These are phyloP conservation scores for Papilio machaon DNA, from an alignment of 1,140 invertebrate species.

Conservation along the genomic window DNA sequence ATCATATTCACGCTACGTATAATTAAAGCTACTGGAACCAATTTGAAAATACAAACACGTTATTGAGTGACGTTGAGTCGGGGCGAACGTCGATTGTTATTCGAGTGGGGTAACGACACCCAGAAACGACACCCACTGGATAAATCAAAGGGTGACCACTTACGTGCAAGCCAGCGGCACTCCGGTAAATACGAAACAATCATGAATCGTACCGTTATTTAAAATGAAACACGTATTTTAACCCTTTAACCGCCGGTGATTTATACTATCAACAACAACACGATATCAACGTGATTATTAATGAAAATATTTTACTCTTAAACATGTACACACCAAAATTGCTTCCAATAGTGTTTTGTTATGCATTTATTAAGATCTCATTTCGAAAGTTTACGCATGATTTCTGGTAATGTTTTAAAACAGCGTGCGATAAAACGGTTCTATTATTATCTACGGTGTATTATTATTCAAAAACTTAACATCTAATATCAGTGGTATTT, in stretches of 20 bases:
- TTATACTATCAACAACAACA: too few relatives aligned
- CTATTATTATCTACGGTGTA: neutral
- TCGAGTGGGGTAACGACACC: slow-evolving; percentile 3
- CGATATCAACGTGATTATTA: too few relatives aligned
- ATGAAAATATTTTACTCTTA: too few relatives aligned
- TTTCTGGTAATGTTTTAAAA: too few relatives aligned
- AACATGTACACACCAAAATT: too few relatives aligned
- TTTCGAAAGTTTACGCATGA: too few relatives aligned
- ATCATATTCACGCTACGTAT: neutral
- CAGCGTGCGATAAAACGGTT: too few relatives aligned
- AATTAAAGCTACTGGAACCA: neutral
- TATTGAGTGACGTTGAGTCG: neutral
- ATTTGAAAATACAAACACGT: neutral
- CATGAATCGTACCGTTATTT: neutral
- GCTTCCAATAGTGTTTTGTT: too few relatives aligned
- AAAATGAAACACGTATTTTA: neutral
- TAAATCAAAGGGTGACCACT: neutral
- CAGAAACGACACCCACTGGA: neutral
- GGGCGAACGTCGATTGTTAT: neutral
- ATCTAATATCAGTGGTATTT: too few relatives aligned
- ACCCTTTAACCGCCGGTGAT: too few relatives aligned
- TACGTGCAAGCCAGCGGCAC: neutral
- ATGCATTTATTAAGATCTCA: too few relatives aligned
- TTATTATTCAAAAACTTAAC: neutral
- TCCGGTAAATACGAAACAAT: neutral